Evolutionary conservation across 2,888 invertebrate species (phyloP), one percentile per base, ranked within the genome.

Genomic region (Tenthredo livida): DNA sequence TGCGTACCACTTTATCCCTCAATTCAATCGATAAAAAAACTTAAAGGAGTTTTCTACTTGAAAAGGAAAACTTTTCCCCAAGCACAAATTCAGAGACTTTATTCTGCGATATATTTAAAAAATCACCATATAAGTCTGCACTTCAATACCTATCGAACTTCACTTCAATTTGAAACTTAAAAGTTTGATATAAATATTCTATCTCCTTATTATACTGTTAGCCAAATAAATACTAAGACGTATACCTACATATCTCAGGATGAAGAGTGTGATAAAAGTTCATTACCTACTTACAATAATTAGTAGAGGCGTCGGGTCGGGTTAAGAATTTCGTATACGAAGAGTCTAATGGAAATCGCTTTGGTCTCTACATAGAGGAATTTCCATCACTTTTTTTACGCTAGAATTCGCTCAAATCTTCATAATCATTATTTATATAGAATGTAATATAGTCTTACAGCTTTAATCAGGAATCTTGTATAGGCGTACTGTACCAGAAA

Each of bases 181-280:
- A 73, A n/a, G 25, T 43, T 43, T 10, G 15, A n/a, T 17, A 25
- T n/a, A n/a, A n/a, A n/a, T 54, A 77, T 17, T 33, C 10, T 61
- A 40, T 15, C 37, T 15, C 21, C 47, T 29, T 33, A 17, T 47
- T 29, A 12, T 10, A n/a, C n/a, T 17, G 33, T 33, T 17, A 40
- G 40, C 40, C 37, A 37, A 25, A 80, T 29, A 25, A 29, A 29
- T 25, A 10, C 40, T 25, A 40, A 21, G 10, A 40, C 78, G 58
- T 61, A 80, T n/a, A n/a, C n/a, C n/a, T 33, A 33, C 40, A 80
- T 80, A 58, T 47, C 54, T 21, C 43, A 12, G 21, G 29, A 73
- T 73, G 25, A 73, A 73, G 3, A 43, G 43, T 7, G 54, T 33
- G 77, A 77, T 77, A 77, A 54, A 77, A 77, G 77, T 77, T 77